Percentiles rank a stretch among this genome's conserved stretches.
phyloP scores from a whole-genome alignment of 2,888 invertebrate species.

The Hyposoter dolosus region DNA sequence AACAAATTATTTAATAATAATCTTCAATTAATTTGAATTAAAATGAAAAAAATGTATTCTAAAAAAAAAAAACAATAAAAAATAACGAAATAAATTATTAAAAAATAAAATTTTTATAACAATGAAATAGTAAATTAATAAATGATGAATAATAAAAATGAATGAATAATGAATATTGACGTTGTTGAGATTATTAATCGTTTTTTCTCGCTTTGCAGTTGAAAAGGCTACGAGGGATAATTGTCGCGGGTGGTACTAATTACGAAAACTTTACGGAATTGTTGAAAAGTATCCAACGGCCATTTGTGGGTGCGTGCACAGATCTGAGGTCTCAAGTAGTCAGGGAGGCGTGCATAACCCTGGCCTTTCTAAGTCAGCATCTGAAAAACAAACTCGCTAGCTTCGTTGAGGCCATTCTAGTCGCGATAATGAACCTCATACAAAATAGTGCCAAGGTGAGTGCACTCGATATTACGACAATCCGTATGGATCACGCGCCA shows the following conservation, averaged over 20 bases:
- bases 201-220: slow-evolving; percentile 86
- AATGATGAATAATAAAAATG: not conserved
- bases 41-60: not conserved
- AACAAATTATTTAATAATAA: too few relatives aligned
- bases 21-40: not conserved
- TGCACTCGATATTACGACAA: slow-evolving; percentile 35
- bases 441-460: slow-evolving; percentile 97
- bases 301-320: slow-evolving; percentile 93
- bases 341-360: slow-evolving; percentile 97
- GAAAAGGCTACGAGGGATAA: slow-evolving; percentile 93
- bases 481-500: slow-evolving; percentile 9
- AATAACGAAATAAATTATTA: too few relatives aligned
- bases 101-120: not conserved
- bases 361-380: slow-evolving; percentile 95
- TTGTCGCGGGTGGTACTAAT: slow-evolving; percentile 92
- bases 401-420: slow-evolving; percentile 93
- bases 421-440: slow-evolving; percentile 94
- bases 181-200: not conserved
- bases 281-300: slow-evolving; percentile 92
- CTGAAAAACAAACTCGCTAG: slow-evolving; percentile 94
- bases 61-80: not conserved
- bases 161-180: not conserved
- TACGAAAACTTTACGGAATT: slow-evolving; percentile 90
- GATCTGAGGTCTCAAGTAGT: slow-evolving; percentile 97
- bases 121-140: not conserved